phyloP scores from a whole-genome alignment of 1,140 invertebrate genomes.

The Calephelis nemesis region DNA sequence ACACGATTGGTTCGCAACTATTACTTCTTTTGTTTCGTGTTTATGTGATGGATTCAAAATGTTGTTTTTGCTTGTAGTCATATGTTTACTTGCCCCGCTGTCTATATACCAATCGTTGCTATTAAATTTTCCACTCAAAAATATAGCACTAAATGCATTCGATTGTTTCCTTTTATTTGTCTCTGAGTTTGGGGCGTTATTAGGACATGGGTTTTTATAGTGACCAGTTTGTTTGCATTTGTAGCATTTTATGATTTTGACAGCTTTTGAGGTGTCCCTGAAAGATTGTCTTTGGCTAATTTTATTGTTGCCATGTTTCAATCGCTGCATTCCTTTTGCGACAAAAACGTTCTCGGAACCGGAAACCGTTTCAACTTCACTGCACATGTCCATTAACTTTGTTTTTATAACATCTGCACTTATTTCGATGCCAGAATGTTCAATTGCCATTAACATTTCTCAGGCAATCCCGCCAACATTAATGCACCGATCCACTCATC shows the following conservation, averaged over 20 bases:
- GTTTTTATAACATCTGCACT: conserved; percentile 20
- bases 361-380: conserved; percentile 8
- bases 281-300: not conserved
- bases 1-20: conserved; percentile 22
- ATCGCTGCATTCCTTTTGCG: conserved; percentile 11
- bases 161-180: conserved; percentile 22
- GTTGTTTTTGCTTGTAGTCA: conserved; percentile 20
- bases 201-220: conserved; percentile 24
- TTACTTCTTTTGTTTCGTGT: conserved; percentile 24
- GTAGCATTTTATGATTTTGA: conserved; percentile 25
- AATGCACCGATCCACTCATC: conserved; percentile 23
- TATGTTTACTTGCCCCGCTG: conserved; percentile 24
- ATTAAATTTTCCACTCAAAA: conserved; percentile 26
- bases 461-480: conserved; percentile 24
- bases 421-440: conserved; percentile 20
- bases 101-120: conserved; percentile 27
- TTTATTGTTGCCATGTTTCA: conserved; percentile 6
- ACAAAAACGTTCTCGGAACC: conserved; percentile 16
- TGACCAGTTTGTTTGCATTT: conserved; percentile 25
- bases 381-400: conserved; percentile 20
- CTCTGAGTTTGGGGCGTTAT: conserved; percentile 5
- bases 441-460: conserved; percentile 23
- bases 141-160: conserved; percentile 28
- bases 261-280: not conserved
- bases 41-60: conserved; percentile 11